Evolutionary conservation across 2,797 vertebrate genomes (phyloP), one percentile per base, ranked within the genome.

Genomic region (Serranus cabrilla): DNA sequence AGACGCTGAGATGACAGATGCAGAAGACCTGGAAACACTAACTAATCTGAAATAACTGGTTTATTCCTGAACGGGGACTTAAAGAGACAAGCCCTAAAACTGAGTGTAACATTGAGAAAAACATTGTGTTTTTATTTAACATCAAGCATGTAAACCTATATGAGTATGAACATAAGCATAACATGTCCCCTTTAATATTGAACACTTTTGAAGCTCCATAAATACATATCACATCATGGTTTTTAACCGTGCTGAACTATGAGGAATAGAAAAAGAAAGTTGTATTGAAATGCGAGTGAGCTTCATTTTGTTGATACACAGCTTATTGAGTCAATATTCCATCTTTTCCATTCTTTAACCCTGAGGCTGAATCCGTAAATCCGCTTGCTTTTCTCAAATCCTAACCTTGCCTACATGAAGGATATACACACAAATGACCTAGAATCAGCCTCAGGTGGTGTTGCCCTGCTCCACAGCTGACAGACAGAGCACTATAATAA

Each of bases 401-500:
- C 47, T 67, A 59, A 74, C 69, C 56, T 59, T 80, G 69, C 65
- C 70, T 67, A 68, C 63, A 76, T 69, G 58, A 85, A 57, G 65
- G 58, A 69, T 5, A 68, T 40, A 25, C 23, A 64, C 39, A 75
- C 43, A 62, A 50, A 78, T 83, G 66, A 71, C 78, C 83, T 61
- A 66, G 61, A 84, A 79, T 74, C 56, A 46, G 67, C 70, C 69
- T 79, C 45, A 60, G 76, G 70, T 49, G n/a, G 58, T 67, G 39
- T 75, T 72, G 39, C 64, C 20, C 60, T 31, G 12, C 39, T 67
- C 25, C 68, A 72, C 61, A 58, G 67, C 67, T 75, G 76, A 81
- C 82, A 81, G 47, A 85, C 42, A 62, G 31, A 18, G 11, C 46
- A 45, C 62, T 54, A 27, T 84, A 72, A 90, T 80, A 79, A 87